A percentile compares a stretch with the other conserved stretches of the same genome.
Evolutionary conservation across 2,797 vertebrate genomes (phyloP).

Genomic region (Centropyge bicolor): DNA sequence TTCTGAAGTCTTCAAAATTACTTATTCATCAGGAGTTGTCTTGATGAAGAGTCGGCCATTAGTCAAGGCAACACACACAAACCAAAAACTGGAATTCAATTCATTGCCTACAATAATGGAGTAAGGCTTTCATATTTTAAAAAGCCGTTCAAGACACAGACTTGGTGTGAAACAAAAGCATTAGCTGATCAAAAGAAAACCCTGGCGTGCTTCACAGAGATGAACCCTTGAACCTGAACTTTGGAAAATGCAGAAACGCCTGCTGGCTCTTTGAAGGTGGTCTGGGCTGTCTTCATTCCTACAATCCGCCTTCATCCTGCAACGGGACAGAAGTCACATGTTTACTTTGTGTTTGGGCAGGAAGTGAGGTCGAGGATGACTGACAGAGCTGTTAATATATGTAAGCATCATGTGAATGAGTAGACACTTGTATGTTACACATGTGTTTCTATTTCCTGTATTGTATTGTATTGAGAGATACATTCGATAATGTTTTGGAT

Average conservation of each 20-base stretch:
- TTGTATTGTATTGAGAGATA: too few relatives aligned
- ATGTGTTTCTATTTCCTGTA: neutral
- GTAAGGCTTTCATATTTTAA: neutral
- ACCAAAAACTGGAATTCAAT: neutral
- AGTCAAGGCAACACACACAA: neutral
- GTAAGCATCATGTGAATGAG: slow-evolving; percentile 48
- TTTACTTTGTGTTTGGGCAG: slow-evolving; percentile 23
- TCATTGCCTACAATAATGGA: slow-evolving; percentile 14
- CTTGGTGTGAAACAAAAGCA: neutral
- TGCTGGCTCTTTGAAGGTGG: neutral
- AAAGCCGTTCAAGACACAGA: neutral
- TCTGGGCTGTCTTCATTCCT: slow-evolving; percentile 32
- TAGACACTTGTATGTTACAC: slow-evolving; percentile 13
- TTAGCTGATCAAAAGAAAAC: neutral
- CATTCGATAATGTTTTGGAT: too few relatives aligned
- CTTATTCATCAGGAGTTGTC: slow-evolving; percentile 29
- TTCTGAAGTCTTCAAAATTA: neutral
- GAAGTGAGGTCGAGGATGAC: neutral
- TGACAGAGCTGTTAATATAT: slow-evolving; percentile 54
- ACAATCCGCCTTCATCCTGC: slow-evolving; percentile 83
- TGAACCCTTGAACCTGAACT: neutral
- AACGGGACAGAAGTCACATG: slow-evolving; percentile 51
- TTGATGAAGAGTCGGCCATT: neutral
- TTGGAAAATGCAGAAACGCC: neutral
- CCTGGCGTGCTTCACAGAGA: neutral